Conservation (phyloP, 2,113 vertebrate genomes). For the Sylvia atricapilla region DNA sequence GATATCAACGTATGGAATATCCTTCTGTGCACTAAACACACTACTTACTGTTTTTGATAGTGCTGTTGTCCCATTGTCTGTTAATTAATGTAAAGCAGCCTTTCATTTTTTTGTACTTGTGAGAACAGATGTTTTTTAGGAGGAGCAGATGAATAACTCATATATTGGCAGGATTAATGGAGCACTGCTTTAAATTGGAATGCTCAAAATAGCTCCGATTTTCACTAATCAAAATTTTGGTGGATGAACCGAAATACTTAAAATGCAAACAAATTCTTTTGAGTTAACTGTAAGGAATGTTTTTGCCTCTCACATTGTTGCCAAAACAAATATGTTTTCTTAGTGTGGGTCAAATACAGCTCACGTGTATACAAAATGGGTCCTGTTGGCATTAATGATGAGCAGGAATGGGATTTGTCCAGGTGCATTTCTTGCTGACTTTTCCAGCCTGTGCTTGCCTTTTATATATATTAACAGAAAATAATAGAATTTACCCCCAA, state of each 20-base stretch:
- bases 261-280: neutral
- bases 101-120: slow-evolving; percentile 37
- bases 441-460: neutral
- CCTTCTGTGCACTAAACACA: neutral
- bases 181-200: slow-evolving; percentile 12
- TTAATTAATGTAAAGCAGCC: neutral
- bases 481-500: neutral
- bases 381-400: neutral
- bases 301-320: neutral
- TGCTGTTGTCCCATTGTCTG: neutral
- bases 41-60: neutral
- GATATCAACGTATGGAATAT: neutral
- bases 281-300: neutral
- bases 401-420: neutral
- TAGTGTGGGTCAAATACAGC: neutral
- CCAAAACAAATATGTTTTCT: neutral
- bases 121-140: slow-evolving; percentile 54
- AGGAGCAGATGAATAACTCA: slow-evolving; percentile 45
- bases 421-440: neutral
- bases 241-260: neutral
- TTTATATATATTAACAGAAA: neutral
- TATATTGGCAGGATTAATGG: slow-evolving; percentile 27
- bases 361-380: neutral
- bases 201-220: slow-evolving; percentile 15
- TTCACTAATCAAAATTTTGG: neutral